Base-by-base conservation (phyloP, 2,888 invertebrate genomes). In the Rhimphoctona megacephalus region DNA sequence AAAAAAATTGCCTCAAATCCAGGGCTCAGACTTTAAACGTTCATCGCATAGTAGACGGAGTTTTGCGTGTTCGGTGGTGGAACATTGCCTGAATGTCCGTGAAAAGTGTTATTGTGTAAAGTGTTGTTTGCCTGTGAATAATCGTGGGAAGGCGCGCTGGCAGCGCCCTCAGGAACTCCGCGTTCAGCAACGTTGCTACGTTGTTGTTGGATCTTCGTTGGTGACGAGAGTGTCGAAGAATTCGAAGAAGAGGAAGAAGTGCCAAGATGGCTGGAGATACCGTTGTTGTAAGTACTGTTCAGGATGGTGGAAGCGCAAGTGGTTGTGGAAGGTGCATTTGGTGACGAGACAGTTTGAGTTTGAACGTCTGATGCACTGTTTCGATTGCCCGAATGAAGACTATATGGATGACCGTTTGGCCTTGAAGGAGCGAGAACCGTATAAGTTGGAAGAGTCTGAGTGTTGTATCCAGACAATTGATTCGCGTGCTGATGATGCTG, bases 21-120 rank as follows among this genome's bases (percentile, higher is more conserved):
- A 17, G 30, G n/a, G 43, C 11, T 52, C 30, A 25, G 46, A 46
- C 9, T 46, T 97, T 97, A 98, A 95, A 98, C 97, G 93, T 98
- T 98, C 98, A 98, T 97, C 67, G 97, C 97, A 93, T 98, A 98
- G 93, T 97, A 97, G 52, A 97, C 91, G 88, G 94, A 91, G 91
- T 94, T 93, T 90, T 94, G 93, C 81, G 94, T 93, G 95, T 95
- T 83, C 46, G 85, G 90, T 19, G 88, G 92, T 90, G 90, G 91
- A 80, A 91, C 93, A 90, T 91, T 92, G 89, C 89, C 93, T 92
- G 88, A 94, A 94, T 79, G 94, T 93, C 64, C 94, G 92, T 8
- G 87, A 83, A 88, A 91, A 83, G 86, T 95, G 83, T 89, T 85
- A 86, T 87, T 88, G 92, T 82, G 93, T 69, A n/a, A 19, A 57